phyloP scores from a whole-genome alignment of 1,140 invertebrate genomes.

The Cotesia typhae region DNA sequence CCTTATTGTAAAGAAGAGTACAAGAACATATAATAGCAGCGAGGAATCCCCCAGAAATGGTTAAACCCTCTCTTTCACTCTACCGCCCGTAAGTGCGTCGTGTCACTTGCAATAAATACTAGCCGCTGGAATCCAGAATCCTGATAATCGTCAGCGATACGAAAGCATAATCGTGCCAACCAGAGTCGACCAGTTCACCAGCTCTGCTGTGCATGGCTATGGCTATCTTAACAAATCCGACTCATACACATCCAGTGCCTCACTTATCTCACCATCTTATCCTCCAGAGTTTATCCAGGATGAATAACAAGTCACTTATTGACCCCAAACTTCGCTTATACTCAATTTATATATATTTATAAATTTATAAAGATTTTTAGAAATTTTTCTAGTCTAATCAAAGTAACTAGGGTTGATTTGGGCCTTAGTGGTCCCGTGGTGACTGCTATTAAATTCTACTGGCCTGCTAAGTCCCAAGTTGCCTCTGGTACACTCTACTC shows the following conservation, averaged over 20 bases:
- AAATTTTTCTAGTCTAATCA: neutral
- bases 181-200: constrained; percentile 26
- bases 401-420: constrained; percentile 54
- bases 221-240: constrained; percentile 26
- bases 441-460: constrained; percentile 62
- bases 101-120: constrained; percentile 38
- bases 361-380: neutral
- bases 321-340: neutral
- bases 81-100: constrained; percentile 30
- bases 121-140: constrained; percentile 35
- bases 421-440: constrained; percentile 66
- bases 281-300: neutral
- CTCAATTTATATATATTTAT: neutral
- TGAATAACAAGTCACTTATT: neutral
- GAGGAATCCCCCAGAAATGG: neutral
- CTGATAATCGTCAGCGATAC: constrained; percentile 37
- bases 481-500: constrained; percentile 45
- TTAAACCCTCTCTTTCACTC: constrained; percentile 6
- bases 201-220: neutral
- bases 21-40: constrained; percentile 6
- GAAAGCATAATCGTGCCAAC: constrained; percentile 33
- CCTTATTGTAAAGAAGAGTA: neutral
- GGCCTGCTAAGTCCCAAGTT: constrained; percentile 67
- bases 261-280: constrained; percentile 5
- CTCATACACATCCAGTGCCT: neutral